Percentiles rank a stretch among this genome's conserved stretches.
These are phyloP conservation scores for Drosophila sordidula DNA, from an alignment of 2,888 invertebrate species.

Conservation along the genomic window DNA sequence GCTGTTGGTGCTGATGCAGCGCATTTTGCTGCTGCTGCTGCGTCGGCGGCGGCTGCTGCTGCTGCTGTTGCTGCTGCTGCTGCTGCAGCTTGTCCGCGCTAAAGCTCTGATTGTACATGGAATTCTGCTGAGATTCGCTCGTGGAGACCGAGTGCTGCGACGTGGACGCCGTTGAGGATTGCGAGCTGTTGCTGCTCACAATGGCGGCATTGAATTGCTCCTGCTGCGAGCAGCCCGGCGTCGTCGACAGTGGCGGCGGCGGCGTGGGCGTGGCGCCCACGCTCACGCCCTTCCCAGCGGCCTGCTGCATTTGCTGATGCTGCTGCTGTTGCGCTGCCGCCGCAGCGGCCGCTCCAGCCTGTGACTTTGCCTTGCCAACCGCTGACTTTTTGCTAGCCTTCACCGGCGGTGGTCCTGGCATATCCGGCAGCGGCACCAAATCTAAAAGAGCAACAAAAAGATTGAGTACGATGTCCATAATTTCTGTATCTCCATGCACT, in stretches of 20 bases:
- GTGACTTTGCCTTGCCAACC: conserved; percentile 82
- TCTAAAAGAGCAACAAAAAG: conserved; percentile 8
- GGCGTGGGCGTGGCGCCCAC: conserved; percentile 80
- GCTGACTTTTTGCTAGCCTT: conserved; percentile 83
- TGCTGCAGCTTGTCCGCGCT: conserved; percentile 82
- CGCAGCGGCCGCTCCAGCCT: conserved; percentile 45
- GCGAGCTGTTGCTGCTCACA: conserved; percentile 84
- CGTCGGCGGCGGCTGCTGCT: conserved; percentile 60
- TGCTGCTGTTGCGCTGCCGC: conserved; percentile 50
- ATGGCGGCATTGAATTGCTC: conserved; percentile 83
- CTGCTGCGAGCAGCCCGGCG: conserved; percentile 83
- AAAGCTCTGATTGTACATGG: conserved; percentile 84
- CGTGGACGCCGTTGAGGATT: conserved; percentile 83
- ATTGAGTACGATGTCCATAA: background rate
- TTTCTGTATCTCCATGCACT: background rate
- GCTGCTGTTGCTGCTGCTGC: conserved; percentile 69
- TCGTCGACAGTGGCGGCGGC: conserved; percentile 83
- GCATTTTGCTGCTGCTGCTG: conserved; percentile 71
- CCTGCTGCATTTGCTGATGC: conserved; percentile 52
- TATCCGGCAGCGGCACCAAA: conserved; percentile 82
- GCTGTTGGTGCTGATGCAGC: conserved; percentile 70
- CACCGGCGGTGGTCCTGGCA: conserved; percentile 84
- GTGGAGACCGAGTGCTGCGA: conserved; percentile 83
- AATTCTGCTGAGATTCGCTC: conserved; percentile 84
- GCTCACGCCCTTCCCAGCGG: conserved; percentile 64